Base-by-base conservation (phyloP, 2,888 invertebrate species). In the Crematogaster levior region DNA sequence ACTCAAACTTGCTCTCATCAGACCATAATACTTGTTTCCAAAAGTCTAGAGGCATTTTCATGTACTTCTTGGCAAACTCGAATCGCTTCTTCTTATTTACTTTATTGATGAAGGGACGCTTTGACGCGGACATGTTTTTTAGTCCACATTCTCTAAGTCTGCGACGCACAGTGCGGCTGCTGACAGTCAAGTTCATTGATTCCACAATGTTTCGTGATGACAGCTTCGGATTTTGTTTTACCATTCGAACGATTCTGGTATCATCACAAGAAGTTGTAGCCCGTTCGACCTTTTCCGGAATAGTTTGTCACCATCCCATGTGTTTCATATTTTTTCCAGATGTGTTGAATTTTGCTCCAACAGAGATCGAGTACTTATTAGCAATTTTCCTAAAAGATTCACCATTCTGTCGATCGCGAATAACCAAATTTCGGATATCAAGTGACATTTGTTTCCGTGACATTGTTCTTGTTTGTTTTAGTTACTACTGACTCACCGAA, bases 101-200 rank as follows among this genome's bases (percentile, higher is more conserved):
- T 43, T 58, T 34, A 58, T 58, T 58, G 18, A 58, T 58, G 30
- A 58, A 58, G 30, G 58, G 58, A 58, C 46, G 65, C 27, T 65
- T 65, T 65, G 18, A 43, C 1, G 43, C 63, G 3, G 43, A 63
- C 27, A 43, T 24, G 63, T 9, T 61, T 61, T 61, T 63, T 15
- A 63, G 24, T 43, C 43, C 43, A 43, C 43, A 24, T 63, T 63
- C 63, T 10, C 6, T 63, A 21, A 63, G 63, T 43, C 63, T 63
- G 24, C 12, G 40, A 63, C 63, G 63, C 15, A 63, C 43, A 63
- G 63, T 63, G 61, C 61, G 61, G 10, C 12, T 34, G 21, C 61
- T 61, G 21, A 30, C 30, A 48, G 34, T 34, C 6, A 34, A 34
- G 6, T 34, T 34, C 34, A 6, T 34, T 6, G 6, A 5, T 6